Evolutionary conservation across 2,797 vertebrate genomes (phyloP), one percentile per base, ranked within the genome.

Genomic region (Pygocentrus nattereri): DNA sequence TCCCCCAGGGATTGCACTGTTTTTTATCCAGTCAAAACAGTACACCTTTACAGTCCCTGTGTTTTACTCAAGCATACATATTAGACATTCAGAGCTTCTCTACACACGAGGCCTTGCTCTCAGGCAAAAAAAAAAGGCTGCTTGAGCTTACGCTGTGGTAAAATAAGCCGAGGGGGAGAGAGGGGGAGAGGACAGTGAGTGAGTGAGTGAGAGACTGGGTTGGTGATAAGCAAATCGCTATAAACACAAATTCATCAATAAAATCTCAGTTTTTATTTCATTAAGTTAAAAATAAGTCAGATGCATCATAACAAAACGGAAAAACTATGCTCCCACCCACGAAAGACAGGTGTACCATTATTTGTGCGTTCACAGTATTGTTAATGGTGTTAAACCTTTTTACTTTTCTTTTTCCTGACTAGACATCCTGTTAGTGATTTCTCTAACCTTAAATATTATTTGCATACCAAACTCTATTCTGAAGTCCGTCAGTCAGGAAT

Each of bases 281-380:
- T 94, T 95, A 94, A 93, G 93, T 94, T 93, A 94, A 93, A 95
- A 95, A 93, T 90, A 88, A n/a, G 86, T 89, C 54, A 88, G 78
- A 87, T 90, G 65, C 88, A 88, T 86, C 79, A 82, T 89, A 90
- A 92, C 79, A 84, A 91, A 90, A 92, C 79, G 49, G 59, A 82
- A 81, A 83, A 87, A 89, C 54, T 76, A 19, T 50, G 15, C 34
- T 77, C 74, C 49, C 73, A 6, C 31, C 78, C 79, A 70, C 64
- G n/a, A 84, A 84, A 84, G 38, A 44, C 38, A 88, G 86, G 47
- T 86, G 88, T 91, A 92, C 88, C 88, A 87, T 89, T 81, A 74
- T 78, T 84, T 85, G 65, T 88, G 74, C 81, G 79, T 91, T 92
- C 89, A 93, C 90, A 93, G 89, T 89, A 88, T 90, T 86, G 78